phyloP scores from a whole-genome alignment of 2,888 invertebrate species.

The Dolomedes plantarius region DNA sequence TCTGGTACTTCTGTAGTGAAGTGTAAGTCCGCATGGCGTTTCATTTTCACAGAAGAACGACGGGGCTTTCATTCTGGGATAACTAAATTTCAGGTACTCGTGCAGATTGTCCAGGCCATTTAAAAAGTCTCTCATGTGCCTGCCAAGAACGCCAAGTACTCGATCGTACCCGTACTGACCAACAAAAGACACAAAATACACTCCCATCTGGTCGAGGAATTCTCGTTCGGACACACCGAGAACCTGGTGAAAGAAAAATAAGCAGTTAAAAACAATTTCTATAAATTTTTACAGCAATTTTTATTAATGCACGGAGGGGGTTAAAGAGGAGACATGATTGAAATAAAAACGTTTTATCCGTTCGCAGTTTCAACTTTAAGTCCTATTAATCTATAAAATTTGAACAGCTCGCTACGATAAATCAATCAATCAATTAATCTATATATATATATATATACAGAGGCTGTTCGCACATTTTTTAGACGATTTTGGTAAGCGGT shows the following conservation, averaged over 20 bases:
- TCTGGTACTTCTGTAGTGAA: slow-evolving; percentile 95
- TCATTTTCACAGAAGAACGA: slow-evolving; percentile 98
- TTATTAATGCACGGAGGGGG: no score
- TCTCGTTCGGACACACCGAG: slow-evolving; percentile 90
- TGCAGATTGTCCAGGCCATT: slow-evolving; percentile 96
- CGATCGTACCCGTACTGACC: slow-evolving; percentile 96
- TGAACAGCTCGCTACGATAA: no score
- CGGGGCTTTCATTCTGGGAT: slow-evolving; percentile 91
- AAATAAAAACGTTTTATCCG: no score
- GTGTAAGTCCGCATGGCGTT: slow-evolving; percentile 90
- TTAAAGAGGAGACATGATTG: no score
- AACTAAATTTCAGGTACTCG: slow-evolving; percentile 96
- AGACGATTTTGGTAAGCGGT: no score
- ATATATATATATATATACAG: no score
- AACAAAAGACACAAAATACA: slow-evolving; percentile 94
- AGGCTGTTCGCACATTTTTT: no score
- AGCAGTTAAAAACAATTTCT: no score
- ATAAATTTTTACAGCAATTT: no score
- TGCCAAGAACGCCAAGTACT: slow-evolving; percentile 86
- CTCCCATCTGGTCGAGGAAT: slow-evolving; percentile 96
- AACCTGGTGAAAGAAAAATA: slow-evolving; percentile 80
- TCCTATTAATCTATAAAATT: no score
- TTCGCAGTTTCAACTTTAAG: no score
- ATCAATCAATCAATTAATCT: no score
- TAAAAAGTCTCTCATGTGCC: slow-evolving; percentile 96